These are phyloP conservation scores for Drosophila barbarae DNA, from an alignment of 2,888 invertebrate species.

Conservation along the genomic window DNA sequence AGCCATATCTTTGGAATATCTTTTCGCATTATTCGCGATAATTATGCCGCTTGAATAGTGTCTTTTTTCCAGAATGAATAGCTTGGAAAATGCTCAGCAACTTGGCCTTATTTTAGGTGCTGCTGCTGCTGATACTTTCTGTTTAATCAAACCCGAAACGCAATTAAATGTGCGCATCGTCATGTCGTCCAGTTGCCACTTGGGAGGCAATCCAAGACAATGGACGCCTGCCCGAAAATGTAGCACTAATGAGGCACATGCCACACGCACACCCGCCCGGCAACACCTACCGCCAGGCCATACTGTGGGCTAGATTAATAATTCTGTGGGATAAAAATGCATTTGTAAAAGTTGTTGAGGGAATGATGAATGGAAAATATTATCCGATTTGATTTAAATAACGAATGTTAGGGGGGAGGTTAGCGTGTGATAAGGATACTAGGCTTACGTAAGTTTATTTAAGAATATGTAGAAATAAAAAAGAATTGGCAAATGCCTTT, in stretches of 20 bases:
- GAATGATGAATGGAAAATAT: not conserved
- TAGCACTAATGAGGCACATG: conserved; percentile 50
- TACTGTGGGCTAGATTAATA: not conserved
- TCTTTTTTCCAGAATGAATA: not conserved
- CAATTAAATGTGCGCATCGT: conserved; percentile 48
- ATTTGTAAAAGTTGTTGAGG: too few species aligned
- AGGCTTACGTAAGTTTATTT: not conserved
- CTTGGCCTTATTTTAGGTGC: conserved; percentile 30
- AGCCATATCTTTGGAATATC: not conserved
- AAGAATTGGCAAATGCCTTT: not conserved
- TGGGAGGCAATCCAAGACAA: conserved; percentile 45
- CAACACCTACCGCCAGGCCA: not conserved
- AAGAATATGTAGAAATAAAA: not conserved
- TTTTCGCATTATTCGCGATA: conserved; percentile 7
- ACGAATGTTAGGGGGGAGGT: not conserved
- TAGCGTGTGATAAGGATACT: not conserved
- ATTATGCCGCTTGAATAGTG: conserved; percentile 13
- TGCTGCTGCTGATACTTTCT: conserved; percentile 22
- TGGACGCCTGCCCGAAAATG: conserved; percentile 38
- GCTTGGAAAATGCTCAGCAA: conserved; percentile 25
- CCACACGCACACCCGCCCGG: conserved; percentile 26
- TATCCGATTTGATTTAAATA: not conserved
- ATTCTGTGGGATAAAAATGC: not conserved
- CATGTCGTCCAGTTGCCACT: conserved; percentile 46
- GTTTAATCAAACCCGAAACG: conserved; percentile 48